Base-by-base conservation (phyloP, 2,888 invertebrate genomes). In the Meandrusa payeni region DNA sequence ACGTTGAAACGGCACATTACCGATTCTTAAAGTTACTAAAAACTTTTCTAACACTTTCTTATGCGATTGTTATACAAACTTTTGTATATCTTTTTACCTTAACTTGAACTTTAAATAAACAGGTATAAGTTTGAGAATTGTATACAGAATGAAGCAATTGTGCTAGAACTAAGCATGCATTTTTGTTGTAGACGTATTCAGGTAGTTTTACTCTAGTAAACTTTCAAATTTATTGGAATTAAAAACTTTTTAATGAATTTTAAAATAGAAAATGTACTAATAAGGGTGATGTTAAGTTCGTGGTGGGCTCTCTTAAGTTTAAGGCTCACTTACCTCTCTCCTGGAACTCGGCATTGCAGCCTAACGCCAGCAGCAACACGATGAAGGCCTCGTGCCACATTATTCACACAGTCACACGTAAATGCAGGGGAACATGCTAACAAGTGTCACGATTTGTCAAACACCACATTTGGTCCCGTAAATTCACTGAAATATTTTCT, bases 281-380 rank as follows among this genome's bases (percentile, higher is more conserved):
- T n/a, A n/a, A n/a, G n/a, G n/a, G n/a, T n/a, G n/a, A n/a, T n/a
- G n/a, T n/a, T n/a, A n/a, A n/a, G n/a, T n/a, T n/a, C n/a, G n/a
- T n/a, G n/a, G n/a, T n/a, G n/a, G n/a, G n/a, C n/a, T n/a, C n/a
- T n/a, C n/a, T n/a, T 39, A 10, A 47, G 45, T 41, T 48, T 46
- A 47, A 49, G 22, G 49, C 41, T 46, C 24, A 50, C 69, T 69
- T 53, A 83, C 85, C 85, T 83, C 82, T 70, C 60, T 83, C 85
- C 60, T 83, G 81, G 27, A 83, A 54, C 13, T 81, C 83, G 15
- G 77, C 79, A 34, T 51, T 54, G 59, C 55, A 55, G 61, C 59
- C 58, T 48, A 50, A 42, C 19, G 58, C 52, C 46, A 58, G 55
- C 48, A 69, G 47, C 41, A 69, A 49, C 50, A 69, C 51, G 47